These are phyloP conservation scores for Tanaodytes sp. DNA, from an alignment of 2,888 invertebrate genomes.

Conservation along the genomic window DNA sequence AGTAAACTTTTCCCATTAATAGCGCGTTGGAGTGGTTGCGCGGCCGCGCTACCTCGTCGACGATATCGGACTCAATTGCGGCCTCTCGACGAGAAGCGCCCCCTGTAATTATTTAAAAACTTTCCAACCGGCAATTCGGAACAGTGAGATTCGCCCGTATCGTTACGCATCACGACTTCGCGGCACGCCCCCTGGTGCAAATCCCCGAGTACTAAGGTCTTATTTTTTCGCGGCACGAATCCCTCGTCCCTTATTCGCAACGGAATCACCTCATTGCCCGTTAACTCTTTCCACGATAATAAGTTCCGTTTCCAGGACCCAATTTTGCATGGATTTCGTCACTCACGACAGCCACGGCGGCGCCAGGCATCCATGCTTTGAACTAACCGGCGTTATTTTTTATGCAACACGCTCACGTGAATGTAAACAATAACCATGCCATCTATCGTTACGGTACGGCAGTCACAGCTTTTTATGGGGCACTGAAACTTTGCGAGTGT, in stretches of 20 bases:
- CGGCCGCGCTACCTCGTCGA: constrained; percentile 57
- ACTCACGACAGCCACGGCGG: no score
- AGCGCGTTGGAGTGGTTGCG: constrained; percentile 53
- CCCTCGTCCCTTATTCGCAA: constrained; percentile 24
- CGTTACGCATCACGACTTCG: constrained; percentile 50
- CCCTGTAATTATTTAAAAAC: constrained; percentile 71
- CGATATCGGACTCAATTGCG: constrained; percentile 67
- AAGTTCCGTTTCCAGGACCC: no score
- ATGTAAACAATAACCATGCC: no score
- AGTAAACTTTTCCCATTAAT: constrained; percentile 73
- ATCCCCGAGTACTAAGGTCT: constrained; percentile 17
- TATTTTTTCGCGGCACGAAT: constrained; percentile 33
- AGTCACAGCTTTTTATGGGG: no score
- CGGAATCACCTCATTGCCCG: no score
- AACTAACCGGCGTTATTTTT: no score
- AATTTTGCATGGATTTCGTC: no score
- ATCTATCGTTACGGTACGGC: no score
- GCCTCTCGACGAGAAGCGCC: constrained; percentile 57
- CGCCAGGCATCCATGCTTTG: no score
- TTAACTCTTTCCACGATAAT: no score
- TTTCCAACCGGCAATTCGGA: constrained; percentile 58
- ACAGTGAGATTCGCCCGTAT: constrained; percentile 51
- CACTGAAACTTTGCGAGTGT: no score
- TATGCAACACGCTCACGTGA: no score
- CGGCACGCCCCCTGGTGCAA: constrained; percentile 32